These are phyloP conservation scores for Cyphomyrus plagiostoma DNA, from an alignment of 2,113 vertebrate species.

Conservation along the genomic window DNA sequence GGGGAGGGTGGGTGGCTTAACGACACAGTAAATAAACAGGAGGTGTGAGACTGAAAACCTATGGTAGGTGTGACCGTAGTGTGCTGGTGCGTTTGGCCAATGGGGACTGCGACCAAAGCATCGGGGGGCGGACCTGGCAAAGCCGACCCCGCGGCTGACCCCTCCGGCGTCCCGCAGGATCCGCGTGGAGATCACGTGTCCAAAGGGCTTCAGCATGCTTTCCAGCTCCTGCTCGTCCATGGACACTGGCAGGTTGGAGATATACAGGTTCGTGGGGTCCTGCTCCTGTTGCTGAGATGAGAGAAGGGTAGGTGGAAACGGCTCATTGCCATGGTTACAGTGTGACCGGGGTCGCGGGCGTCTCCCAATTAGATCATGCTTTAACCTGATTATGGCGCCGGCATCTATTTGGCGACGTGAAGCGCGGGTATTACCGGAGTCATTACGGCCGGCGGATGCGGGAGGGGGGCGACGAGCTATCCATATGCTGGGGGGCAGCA, in stretches of 20 bases:
- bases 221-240: slow-evolving; percentile 97
- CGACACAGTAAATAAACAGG: not conserved
- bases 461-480: slow-evolving; percentile 62
- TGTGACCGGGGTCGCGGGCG: not conserved
- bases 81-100: not conserved
- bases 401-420: slow-evolving; percentile 55
- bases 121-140: slow-evolving; percentile 74
- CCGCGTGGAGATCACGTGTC: slow-evolving; percentile 93
- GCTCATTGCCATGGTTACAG: not conserved
- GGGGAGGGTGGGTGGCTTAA: not conserved
- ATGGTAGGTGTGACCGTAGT: not conserved
- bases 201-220: slow-evolving; percentile 94
- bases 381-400: slow-evolving; percentile 63
- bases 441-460: slow-evolving; percentile 66
- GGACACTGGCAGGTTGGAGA: slow-evolving; percentile 91
- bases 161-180: slow-evolving; percentile 94
- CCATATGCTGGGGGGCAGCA: slow-evolving; percentile 65
- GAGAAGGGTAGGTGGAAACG: slow-evolving; percentile 3
- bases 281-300: slow-evolving; percentile 88
- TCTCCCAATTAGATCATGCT: slow-evolving; percentile 23
- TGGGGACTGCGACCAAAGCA: not conserved
- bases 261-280: slow-evolving; percentile 95
- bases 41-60: not conserved
- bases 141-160: slow-evolving; percentile 92
- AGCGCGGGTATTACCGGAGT: slow-evolving; percentile 54